phyloP scores from a whole-genome alignment of 2,797 vertebrate genomes.

The Gastrophryne carolinensis region DNA sequence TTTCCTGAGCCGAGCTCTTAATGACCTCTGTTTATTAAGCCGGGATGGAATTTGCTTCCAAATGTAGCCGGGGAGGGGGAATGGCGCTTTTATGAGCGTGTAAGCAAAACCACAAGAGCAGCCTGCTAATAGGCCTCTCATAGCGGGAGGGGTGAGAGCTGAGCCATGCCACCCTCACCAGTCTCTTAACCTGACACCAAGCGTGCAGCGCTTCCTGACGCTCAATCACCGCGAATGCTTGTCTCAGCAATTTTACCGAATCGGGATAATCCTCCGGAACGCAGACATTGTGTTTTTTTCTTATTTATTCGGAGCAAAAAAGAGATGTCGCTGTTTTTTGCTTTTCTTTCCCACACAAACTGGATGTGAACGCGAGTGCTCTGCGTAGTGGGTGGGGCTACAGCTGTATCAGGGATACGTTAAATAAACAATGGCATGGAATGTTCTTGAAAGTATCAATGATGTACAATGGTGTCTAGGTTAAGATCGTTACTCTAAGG shows the following conservation, averaged over 20 bases:
- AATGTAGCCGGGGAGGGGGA: slow-evolving; percentile 11
- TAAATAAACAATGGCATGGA: no score
- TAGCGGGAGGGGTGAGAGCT: not conserved
- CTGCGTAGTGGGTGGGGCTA: no score
- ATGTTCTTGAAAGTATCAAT: no score
- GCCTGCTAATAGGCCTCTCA: slow-evolving; percentile 3
- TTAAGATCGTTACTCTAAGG: no score
- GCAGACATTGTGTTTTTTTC: no score
- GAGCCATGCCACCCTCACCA: not conserved
- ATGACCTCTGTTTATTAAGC: slow-evolving; percentile 56
- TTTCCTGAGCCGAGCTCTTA: slow-evolving; percentile 56
- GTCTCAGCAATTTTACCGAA: not conserved
- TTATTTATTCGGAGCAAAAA: no score
- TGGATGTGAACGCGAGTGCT: no score
- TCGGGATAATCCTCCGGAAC: no score
- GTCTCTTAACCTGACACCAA: not conserved
- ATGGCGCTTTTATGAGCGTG: slow-evolving; percentile 24
- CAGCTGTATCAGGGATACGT: no score
- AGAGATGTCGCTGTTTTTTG: no score
- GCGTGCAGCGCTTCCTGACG: not conserved
- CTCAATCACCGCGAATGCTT: not conserved
- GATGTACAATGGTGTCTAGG: no score
- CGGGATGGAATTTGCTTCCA: slow-evolving; percentile 38
- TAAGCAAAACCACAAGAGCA: slow-evolving; percentile 3
- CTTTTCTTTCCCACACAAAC: no score